These are phyloP conservation scores for Capitella teleta DNA, from an alignment of 1,140 invertebrate genomes.

Conservation along the genomic window DNA sequence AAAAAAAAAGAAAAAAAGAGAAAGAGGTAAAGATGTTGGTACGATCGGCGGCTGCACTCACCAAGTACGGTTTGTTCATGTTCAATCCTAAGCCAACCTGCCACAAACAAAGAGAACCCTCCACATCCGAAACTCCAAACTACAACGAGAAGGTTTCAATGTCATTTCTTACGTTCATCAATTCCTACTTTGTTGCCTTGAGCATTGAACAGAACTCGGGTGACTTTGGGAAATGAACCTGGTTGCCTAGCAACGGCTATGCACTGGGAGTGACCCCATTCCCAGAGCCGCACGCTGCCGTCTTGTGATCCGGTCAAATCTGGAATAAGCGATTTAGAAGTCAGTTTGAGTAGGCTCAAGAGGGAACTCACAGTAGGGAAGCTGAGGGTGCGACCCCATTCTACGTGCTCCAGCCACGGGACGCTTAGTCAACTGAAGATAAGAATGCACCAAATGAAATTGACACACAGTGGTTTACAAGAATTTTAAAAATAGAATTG, in stretches of 20 bases:
- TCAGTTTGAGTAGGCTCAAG: neutral
- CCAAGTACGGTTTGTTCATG: conserved; percentile 83
- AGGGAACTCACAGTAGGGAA: conserved; percentile 80
- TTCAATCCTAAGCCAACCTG: conserved; percentile 73
- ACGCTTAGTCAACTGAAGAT: conserved; percentile 41
- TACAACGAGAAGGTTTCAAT: conserved; percentile 17
- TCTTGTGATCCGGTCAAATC: conserved; percentile 93
- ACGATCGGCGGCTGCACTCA: conserved; percentile 49
- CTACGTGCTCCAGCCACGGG: conserved; percentile 82
- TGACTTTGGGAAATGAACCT: conserved; percentile 90
- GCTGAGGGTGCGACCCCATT: conserved; percentile 84
- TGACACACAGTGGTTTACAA: too few species aligned
- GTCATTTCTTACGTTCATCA: too few species aligned
- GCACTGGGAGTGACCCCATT: conserved; percentile 87
- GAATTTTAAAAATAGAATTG: too few species aligned
- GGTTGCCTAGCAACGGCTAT: conserved; percentile 78
- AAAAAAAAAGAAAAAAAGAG: too few species aligned
- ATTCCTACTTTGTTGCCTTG: conserved; percentile 77
- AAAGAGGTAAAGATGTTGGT: neutral
- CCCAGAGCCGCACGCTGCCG: conserved; percentile 93
- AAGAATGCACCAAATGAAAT: too few species aligned
- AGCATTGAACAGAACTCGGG: conserved; percentile 82
- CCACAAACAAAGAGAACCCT: conserved; percentile 62
- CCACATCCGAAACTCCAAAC: conserved; percentile 84
- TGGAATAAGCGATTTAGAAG: too few species aligned